phyloP scores from a whole-genome alignment of 2,888 invertebrate genomes.

The Perdita meconis region DNA sequence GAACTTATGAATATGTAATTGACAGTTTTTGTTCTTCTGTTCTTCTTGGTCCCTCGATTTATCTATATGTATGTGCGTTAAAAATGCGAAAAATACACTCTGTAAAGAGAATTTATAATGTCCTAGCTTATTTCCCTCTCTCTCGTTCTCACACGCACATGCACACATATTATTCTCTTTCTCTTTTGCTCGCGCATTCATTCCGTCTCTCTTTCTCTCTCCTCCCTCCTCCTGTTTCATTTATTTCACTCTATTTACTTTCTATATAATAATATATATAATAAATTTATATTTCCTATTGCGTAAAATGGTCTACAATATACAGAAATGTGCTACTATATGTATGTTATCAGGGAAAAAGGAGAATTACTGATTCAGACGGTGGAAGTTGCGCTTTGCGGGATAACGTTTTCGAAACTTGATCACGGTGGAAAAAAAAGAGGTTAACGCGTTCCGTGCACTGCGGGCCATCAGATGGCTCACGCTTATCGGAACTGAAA shows the following conservation, averaged over 20 bases:
- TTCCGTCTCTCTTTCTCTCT: constrained; percentile 13
- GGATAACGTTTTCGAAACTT: constrained; percentile 67
- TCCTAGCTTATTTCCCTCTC: constrained; percentile 19
- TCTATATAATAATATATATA: constrained; percentile 62
- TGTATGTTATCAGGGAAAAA: constrained; percentile 49
- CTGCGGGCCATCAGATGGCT: too few relatives aligned
- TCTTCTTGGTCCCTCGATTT: constrained; percentile 8
- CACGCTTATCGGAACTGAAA: too few relatives aligned
- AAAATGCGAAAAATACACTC: constrained; percentile 40
- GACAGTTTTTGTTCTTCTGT: background rate
- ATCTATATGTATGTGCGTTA: constrained; percentile 27
- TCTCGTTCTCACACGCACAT: constrained; percentile 11
- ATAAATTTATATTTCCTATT: constrained; percentile 70
- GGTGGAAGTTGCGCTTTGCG: constrained; percentile 71
- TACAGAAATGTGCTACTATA: constrained; percentile 61
- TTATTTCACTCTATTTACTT: constrained; percentile 54
- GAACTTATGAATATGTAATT: background rate
- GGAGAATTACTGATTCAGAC: constrained; percentile 64
- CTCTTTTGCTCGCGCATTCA: constrained; percentile 2
- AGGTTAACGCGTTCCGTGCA: too few relatives aligned
- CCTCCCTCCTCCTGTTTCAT: constrained; percentile 30
- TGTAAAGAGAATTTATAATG: constrained; percentile 36
- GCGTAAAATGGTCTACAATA: constrained; percentile 65
- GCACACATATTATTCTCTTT: constrained; percentile 4
- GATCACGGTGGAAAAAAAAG: background rate